Base-by-base conservation (phyloP, 2,797 vertebrate genomes). In the Myripristis murdjan region DNA sequence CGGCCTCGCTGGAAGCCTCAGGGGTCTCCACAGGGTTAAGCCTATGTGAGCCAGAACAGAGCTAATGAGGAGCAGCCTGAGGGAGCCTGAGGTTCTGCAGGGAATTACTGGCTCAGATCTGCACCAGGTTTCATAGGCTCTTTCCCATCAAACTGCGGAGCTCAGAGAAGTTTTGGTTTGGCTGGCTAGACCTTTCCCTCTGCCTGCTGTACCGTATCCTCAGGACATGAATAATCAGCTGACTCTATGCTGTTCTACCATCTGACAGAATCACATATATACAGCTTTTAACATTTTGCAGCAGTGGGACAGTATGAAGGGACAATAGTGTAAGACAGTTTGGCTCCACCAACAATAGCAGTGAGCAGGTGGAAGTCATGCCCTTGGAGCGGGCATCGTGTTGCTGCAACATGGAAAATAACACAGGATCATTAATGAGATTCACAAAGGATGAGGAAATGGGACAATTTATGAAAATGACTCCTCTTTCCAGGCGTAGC, bases 31-130 rank as follows among this genome's bases (percentile, higher is more conserved):
- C 26, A n/a, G 84, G 87, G 87, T 88, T 91, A 87, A 90, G 83
- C 85, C 73, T 64, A 16, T 6, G 56, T 73, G 70, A 31, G 28
- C 64, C 65, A 43, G 79, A 35, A 48, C 15, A 44, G 52, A 79
- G 73, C 81, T 88, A 92, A 91, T 81, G 78, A 85, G 83, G 85
- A 88, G 88, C 90, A 87, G 91, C 81, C 69, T 7, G 52, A 44
- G 22, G 56, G 56, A 11, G 58, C 58, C 31, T 15, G 56, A 62
- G 49, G 62, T 77, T 86, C 85, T 83, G 72, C 67, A 70, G 87
- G 78, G 82, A 87, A 73, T 87, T 60, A 71, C 60, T 58, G 63
- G 16, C 70, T 87, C 79, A 80, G 51, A 78, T 83, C 69, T 70
- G 71, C 79, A 73, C 64, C 68, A 35, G 49, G 63, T 79, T 65